phyloP scores from a whole-genome alignment of 2,888 invertebrate species.

The Hedya salicella region DNA sequence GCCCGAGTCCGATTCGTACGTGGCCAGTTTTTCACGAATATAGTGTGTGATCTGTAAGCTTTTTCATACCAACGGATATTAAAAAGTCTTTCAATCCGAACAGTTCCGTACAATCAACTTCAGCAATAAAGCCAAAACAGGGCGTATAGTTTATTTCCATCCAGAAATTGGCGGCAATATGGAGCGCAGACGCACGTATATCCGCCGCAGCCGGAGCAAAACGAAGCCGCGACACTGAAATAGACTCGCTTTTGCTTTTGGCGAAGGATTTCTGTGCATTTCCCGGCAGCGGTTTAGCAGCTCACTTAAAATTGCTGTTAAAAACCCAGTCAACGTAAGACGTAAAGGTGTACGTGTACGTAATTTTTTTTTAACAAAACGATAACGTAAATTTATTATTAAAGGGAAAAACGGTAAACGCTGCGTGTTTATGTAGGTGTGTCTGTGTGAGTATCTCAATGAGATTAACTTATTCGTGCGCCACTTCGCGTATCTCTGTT shows the following conservation, averaged over 20 bases:
- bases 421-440: no score
- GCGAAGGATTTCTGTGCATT: constrained; percentile 24
- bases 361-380: no score
- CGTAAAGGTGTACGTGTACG: neutral
- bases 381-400: no score
- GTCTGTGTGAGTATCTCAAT: no score
- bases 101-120: neutral
- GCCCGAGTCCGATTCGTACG: no score
- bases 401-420: no score
- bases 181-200: constrained; percentile 1
- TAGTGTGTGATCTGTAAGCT: no score
- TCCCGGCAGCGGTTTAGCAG: constrained; percentile 22
- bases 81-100: neutral
- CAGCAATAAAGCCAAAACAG: neutral
- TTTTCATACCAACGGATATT: no score
- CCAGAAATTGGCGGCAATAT: constrained; percentile 14
- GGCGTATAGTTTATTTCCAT: constrained; percentile 18
- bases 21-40: no score
- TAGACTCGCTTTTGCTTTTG: constrained; percentile 14
- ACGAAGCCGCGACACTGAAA: constrained; percentile 19
- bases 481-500: no score
- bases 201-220: constrained; percentile 12
- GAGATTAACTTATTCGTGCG: no score
- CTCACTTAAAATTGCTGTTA: constrained; percentile 1
- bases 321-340: neutral